Percentiles rank a stretch among this genome's conserved stretches.
phyloP scores from a whole-genome alignment of 1,140 invertebrate species.

The Lepidurus arcticus region DNA sequence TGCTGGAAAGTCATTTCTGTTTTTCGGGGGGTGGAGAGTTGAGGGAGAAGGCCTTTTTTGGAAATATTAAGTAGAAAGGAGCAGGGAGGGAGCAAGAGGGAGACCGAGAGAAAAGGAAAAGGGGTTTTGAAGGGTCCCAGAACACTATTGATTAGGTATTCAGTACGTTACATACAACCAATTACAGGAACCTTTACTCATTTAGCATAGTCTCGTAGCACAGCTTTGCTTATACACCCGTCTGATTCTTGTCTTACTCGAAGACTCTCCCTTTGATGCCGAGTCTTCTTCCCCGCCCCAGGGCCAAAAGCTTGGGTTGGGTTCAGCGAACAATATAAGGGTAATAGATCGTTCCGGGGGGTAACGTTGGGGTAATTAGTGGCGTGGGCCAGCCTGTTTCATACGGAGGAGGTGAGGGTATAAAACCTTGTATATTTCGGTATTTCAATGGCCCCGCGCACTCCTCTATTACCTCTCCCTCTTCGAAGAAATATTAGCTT shows the following conservation, averaged over 20 bases:
- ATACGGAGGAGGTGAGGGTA: background rate
- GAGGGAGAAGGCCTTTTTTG: too few relatives aligned
- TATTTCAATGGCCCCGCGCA: too few relatives aligned
- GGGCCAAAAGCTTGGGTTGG: background rate
- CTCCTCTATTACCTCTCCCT: too few relatives aligned
- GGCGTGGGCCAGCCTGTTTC: background rate
- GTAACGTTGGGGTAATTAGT: background rate
- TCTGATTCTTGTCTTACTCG: constrained; percentile 17
- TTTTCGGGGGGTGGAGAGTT: background rate
- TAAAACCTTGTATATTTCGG: background rate
- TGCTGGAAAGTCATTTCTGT: background rate
- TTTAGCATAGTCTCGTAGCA: constrained; percentile 18
- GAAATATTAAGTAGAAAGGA: too few relatives aligned
- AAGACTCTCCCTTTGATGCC: constrained; percentile 15
- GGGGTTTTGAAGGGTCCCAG: too few relatives aligned
- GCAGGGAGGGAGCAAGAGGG: too few relatives aligned
- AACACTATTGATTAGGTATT: constrained; percentile 16
- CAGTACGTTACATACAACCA: constrained; percentile 21
- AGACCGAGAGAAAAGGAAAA: too few relatives aligned
- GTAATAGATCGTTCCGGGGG: background rate
- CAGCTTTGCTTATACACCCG: constrained; percentile 7
- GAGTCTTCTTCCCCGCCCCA: background rate
- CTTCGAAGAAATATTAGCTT: too few relatives aligned
- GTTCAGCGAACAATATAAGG: constrained; percentile 12
- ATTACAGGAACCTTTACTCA: constrained; percentile 22